Base-by-base conservation (phyloP, 35 echinoderm and acorn worm genomes). In the Heliocidaris tuberculata region DNA sequence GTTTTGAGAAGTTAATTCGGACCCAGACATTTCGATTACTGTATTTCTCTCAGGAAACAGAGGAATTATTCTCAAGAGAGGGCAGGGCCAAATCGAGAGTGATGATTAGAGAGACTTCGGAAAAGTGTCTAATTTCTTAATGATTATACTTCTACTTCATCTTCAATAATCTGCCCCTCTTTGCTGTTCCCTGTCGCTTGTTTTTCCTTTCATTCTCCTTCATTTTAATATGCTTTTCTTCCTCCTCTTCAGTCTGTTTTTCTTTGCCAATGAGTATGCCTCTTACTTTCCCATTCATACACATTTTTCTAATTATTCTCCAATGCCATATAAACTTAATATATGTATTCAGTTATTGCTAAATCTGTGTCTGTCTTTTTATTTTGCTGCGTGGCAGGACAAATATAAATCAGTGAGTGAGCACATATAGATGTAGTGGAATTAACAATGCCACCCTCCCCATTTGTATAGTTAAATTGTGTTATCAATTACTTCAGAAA, bases 1-100 rank as follows among this genome's bases (percentile, higher is more conserved):
- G 87, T 32, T 89, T 89, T 89, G 31, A 89, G 47, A 47, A 89
- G 87, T 47, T 89, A 89, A 89, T 89, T 89, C 31, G 13, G 87
- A 89, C 87, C 29, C 87, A 89, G 87, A 89, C 87, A 89, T 32
- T 48, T 89, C 31, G 31, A 47, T 89, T 48, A 17, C 47, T 89
- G 47, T 13, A 0, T 42, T 48, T 48, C 31, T 32, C 31, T 47
- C 87, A 89, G 87, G 87, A 89, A 89, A 89, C 24, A 48, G 30
- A 48, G 87, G 87, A 89, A 89, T 48, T 42, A 89, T 27, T 89
- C 87, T 47, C 87, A 13, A 35, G 6, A 89, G 87, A 47, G 31
- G 87, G 32, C 87, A 89, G 12, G 87, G 87, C 31, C 31, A 89
- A 78, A 78, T 78, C 65, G 27, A 5, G 65, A 78, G 65, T 78